phyloP scores from a whole-genome alignment of 1,140 invertebrate genomes.

The Arion vulgaris region DNA sequence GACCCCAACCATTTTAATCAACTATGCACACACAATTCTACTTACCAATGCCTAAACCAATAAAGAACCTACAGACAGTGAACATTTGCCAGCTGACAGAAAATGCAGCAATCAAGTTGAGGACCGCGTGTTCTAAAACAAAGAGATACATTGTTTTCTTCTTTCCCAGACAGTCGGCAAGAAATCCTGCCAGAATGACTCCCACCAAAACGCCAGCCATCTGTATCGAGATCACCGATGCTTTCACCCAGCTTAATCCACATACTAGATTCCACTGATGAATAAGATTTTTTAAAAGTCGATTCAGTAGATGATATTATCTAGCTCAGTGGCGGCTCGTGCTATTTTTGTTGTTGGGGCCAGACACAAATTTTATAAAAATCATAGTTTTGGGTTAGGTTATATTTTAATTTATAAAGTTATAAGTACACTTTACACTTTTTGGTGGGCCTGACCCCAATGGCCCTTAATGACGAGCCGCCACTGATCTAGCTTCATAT shows the following conservation, averaged over 20 bases:
- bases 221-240: slow-evolving; percentile 43
- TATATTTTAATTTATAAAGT: too few species aligned
- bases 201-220: slow-evolving; percentile 46
- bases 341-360: too few species aligned
- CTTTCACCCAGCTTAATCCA: slow-evolving; percentile 39
- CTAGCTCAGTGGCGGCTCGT: too few species aligned
- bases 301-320: not conserved
- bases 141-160: slow-evolving; percentile 35
- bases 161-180: slow-evolving; percentile 41
- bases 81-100: slow-evolving; percentile 44
- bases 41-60: slow-evolving; percentile 37
- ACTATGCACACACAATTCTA: too few species aligned
- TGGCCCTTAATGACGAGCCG: too few species aligned
- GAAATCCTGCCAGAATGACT: slow-evolving; percentile 28
- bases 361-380: too few species aligned
- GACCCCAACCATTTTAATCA: too few species aligned
- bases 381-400: too few species aligned
- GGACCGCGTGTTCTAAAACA: slow-evolving; percentile 1
- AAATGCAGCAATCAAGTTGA: slow-evolving; percentile 34
- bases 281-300: not conserved
- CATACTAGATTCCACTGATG: slow-evolving; percentile 50
- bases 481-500: too few species aligned
- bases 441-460: too few species aligned
- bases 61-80: slow-evolving; percentile 42
- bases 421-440: too few species aligned